phyloP scores from a whole-genome alignment of 2,888 invertebrate genomes.

The Meteorus colon region DNA sequence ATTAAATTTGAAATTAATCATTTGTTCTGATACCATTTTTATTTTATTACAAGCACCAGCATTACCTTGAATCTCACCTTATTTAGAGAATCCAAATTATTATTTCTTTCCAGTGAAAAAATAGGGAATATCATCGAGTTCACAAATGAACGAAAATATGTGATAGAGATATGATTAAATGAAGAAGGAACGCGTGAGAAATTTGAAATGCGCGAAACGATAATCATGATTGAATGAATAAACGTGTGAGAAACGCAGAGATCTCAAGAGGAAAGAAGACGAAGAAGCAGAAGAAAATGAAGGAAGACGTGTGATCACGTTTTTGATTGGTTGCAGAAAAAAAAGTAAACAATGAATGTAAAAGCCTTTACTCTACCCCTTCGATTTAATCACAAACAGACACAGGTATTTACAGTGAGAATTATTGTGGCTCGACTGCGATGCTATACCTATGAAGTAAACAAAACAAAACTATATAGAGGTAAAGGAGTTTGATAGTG shows the following conservation, averaged over 20 bases:
- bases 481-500: neutral
- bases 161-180: neutral
- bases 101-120: no score
- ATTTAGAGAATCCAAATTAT: no score
- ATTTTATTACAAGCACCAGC: no score
- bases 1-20: no score
- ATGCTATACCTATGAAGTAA: neutral
- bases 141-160: neutral
- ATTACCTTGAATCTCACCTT: no score
- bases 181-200: no score
- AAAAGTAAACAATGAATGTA: neutral
- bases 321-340: constrained; percentile 18
- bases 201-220: neutral
- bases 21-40: no score
- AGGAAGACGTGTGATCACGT: neutral
- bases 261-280: neutral
- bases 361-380: neutral
- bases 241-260: constrained; percentile 8
- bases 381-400: neutral
- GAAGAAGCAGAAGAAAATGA: neutral
- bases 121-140: neutral
- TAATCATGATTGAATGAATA: neutral
- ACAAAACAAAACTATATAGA: neutral
- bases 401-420: neutral
- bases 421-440: neutral